phyloP scores from a whole-genome alignment of 1,140 invertebrate genomes.

The Philaenus spumarius region DNA sequence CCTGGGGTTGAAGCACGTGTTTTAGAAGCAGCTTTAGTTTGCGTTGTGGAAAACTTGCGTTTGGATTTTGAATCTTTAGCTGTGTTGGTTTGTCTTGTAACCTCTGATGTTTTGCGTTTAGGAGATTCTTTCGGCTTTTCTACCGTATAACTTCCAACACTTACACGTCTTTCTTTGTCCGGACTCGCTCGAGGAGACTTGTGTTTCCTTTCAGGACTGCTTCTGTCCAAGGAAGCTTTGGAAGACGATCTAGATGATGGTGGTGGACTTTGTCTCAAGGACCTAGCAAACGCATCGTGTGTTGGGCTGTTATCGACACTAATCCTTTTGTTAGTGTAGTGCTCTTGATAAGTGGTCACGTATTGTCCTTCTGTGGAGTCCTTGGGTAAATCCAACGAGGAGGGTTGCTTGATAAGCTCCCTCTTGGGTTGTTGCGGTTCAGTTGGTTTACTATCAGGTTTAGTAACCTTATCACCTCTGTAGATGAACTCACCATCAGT shows the following conservation, averaged over 20 bases:
- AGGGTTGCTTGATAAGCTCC: conserved; percentile 18
- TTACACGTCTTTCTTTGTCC: conserved; percentile 26
- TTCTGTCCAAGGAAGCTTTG: conserved; percentile 28
- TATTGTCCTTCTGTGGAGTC: conserved; percentile 42
- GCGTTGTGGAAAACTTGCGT: conserved; percentile 31
- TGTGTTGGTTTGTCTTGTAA: conserved; percentile 1
- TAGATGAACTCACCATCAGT: conserved; percentile 24
- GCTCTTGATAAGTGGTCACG: conserved; percentile 50
- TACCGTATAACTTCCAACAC: conserved; percentile 27
- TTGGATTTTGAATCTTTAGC: conserved; percentile 21
- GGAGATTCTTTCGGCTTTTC: conserved; percentile 23
- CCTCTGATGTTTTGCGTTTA: conserved; percentile 24
- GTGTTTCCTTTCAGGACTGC: conserved; percentile 26
- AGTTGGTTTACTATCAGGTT: background rate
- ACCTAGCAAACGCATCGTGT: conserved; percentile 62
- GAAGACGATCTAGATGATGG: conserved; percentile 42
- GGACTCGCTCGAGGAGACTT: conserved; percentile 15
- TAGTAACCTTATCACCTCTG: conserved; percentile 2
- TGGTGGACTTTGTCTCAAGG: conserved; percentile 49
- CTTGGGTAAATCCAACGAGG: conserved; percentile 23
- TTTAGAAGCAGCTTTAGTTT: conserved; percentile 28
- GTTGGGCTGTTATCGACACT: conserved; percentile 56
- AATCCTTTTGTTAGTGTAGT: conserved; percentile 49
- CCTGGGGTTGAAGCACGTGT: conserved; percentile 31
- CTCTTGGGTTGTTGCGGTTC: background rate